A percentile compares a stretch with the other conserved stretches of the same genome.
These are phyloP conservation scores for Calosoma granatense DNA, from an alignment of 1,140 invertebrate species.

Conservation along the genomic window DNA sequence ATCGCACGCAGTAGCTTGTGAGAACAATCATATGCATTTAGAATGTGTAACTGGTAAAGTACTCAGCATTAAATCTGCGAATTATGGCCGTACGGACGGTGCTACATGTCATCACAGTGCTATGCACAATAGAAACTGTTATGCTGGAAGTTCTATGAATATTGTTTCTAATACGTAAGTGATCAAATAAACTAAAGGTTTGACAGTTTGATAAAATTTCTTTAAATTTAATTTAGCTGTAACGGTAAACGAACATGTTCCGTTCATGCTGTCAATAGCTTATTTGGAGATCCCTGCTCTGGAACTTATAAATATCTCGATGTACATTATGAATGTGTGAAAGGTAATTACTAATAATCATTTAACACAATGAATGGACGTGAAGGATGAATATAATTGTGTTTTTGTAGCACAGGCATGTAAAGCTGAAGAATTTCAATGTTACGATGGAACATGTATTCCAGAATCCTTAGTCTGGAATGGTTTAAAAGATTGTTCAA, in stretches of 20 bases:
- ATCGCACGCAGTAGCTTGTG: not conserved
- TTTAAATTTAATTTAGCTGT: too few species aligned
- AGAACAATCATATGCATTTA: not conserved
- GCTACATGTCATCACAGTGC: not conserved
- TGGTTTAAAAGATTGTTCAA: not conserved
- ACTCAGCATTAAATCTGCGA: not conserved
- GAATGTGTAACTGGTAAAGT: not conserved
- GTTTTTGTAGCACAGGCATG: not conserved
- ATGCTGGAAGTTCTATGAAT: not conserved
- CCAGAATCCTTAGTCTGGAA: not conserved
- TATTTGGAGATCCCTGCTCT: not conserved
- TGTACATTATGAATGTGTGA: not conserved
- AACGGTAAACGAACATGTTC: not conserved
- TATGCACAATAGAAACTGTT: not conserved
- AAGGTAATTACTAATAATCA: not conserved
- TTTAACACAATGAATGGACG: too few species aligned
- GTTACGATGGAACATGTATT: not conserved
- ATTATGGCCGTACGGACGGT: not conserved
- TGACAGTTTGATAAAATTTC: too few species aligned
- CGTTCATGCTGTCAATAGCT: not conserved
- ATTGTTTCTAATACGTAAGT: not conserved
- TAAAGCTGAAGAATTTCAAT: not conserved
- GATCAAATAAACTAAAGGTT: too few species aligned
- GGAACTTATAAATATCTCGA: not conserved
- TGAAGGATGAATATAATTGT: not conserved